phyloP scores from a whole-genome alignment of 2,888 invertebrate genomes.

The Neuroscelio doddi region DNA sequence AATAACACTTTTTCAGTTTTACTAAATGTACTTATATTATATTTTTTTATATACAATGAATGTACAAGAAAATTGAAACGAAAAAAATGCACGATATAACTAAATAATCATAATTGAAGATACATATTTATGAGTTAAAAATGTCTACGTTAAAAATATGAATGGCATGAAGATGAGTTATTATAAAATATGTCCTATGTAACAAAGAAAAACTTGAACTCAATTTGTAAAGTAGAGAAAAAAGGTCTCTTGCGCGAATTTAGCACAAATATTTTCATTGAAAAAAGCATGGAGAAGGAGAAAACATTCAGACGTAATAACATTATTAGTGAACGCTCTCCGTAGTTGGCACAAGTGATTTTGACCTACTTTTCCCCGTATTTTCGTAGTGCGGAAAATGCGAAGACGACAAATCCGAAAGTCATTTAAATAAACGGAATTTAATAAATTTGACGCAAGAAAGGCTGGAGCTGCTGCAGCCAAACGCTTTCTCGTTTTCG shows the following conservation, averaged over 20 bases:
- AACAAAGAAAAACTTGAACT: neutral
- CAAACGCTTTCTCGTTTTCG: conserved; percentile 16
- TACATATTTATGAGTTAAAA: conserved; percentile 4
- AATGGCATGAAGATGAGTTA: neutral
- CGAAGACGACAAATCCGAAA: conserved; percentile 4
- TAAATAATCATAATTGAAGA: neutral
- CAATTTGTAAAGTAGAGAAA: neutral
- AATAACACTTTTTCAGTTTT: too few relatives aligned
- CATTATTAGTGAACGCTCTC: conserved; percentile 8
- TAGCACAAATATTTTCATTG: neutral
- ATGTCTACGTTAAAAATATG: neutral
- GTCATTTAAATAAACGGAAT: conserved; percentile 11
- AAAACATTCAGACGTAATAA: neutral
- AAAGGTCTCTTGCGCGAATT: neutral
- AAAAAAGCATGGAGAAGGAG: neutral
- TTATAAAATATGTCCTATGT: neutral
- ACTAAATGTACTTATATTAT: too few relatives aligned
- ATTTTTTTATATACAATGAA: too few relatives aligned
- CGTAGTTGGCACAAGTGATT: conserved; percentile 13
- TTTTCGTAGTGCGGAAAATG: too few relatives aligned
- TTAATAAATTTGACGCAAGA: conserved; percentile 9
- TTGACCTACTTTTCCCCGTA: conserved; percentile 4
- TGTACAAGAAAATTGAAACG: neutral
- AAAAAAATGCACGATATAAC: neutral
- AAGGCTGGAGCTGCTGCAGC: conserved; percentile 15